Base-by-base conservation (phyloP, 2,113 vertebrate genomes). In the Engystomops pustulosus region DNA sequence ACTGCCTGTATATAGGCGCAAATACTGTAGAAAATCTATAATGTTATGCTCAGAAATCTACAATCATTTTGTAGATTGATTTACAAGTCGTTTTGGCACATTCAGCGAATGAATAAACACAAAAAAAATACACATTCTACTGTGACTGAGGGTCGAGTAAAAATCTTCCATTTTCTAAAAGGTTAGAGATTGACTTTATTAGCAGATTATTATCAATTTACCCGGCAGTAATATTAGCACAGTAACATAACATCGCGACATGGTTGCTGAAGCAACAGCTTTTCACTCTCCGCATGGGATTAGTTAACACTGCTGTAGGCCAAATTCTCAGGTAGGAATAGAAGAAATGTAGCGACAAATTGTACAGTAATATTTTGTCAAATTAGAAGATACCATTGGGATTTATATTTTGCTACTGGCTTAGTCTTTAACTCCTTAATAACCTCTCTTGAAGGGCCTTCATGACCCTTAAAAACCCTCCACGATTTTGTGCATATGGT, bases 131-230 rank as follows among this genome's bases (percentile, higher is more conserved):
- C n/a, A n/a, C 27, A 27, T 62, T 30, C 30, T 27, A 62, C 15
- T 4, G 11, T 6, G 2, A 30, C 27, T 14, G n/a, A 14, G 11
- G 23, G 55, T 12, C 23, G n/a, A 25, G n/a, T 60, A 27, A 30
- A 30, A 30, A 1, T 14, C 30, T 62, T 62, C 30, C 4, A 62
- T 15, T 15, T 62, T 62, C 25, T 30, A 10, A 62, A 62, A 62
- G 58, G 58, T 62, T 30, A 62, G 30, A 62, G 58, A 30, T 27
- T 5, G 27, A 62, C 27, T 30, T 62, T 62, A 30, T 62, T 62
- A 62, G 58, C 58, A 62, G 34, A 41, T 36, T 38, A 41, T 38
- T 41, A 70, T 41, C 36, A n/a, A 41, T 70, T 70, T 70, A 38
- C 25, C 58, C 36, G 38, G 32, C 67, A 23, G 67, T 27, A 17